Conservation (phyloP, 2,113 vertebrate genomes). For the Leucopsar rothschildi region DNA sequence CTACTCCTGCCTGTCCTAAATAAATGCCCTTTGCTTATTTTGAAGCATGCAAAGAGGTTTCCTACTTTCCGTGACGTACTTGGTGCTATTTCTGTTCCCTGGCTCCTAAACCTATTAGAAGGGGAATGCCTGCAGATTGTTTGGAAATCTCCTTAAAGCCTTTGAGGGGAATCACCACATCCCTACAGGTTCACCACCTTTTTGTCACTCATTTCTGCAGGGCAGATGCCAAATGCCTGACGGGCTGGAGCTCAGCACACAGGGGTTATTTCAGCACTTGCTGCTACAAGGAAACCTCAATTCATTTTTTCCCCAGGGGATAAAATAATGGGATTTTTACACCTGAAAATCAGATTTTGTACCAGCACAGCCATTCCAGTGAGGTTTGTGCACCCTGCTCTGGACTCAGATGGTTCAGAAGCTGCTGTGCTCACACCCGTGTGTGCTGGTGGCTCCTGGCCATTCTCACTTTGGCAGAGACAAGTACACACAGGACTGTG, state of each 20-base stretch:
- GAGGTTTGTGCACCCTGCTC: neutral
- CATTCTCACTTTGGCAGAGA: neutral
- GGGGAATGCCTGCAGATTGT: neutral
- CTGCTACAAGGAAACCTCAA: rapidly evolving
- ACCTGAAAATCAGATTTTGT: neutral
- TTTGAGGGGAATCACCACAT: neutral
- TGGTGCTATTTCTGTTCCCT: conserved; percentile 5
- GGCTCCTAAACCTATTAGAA: neutral
- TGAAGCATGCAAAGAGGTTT: conserved; percentile 47
- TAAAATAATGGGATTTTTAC: neutral
- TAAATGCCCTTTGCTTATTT: conserved; percentile 19
- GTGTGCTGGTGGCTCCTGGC: neutral
- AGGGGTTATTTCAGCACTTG: neutral
- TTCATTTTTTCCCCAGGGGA: too few relatives aligned
- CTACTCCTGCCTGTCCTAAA: neutral
- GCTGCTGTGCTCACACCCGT: rapidly evolving
- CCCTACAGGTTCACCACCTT: neutral
- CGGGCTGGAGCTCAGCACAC: neutral
- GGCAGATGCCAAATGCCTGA: neutral
- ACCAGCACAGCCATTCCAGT: neutral
- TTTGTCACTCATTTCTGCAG: neutral
- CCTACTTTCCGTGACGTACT: conserved; percentile 16
- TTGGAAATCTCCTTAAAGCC: neutral
- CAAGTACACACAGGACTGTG: neutral
- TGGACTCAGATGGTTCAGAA: neutral